These are phyloP conservation scores for Cylindroiulus punctatus DNA, from an alignment of 2,888 invertebrate genomes.

Conservation along the genomic window DNA sequence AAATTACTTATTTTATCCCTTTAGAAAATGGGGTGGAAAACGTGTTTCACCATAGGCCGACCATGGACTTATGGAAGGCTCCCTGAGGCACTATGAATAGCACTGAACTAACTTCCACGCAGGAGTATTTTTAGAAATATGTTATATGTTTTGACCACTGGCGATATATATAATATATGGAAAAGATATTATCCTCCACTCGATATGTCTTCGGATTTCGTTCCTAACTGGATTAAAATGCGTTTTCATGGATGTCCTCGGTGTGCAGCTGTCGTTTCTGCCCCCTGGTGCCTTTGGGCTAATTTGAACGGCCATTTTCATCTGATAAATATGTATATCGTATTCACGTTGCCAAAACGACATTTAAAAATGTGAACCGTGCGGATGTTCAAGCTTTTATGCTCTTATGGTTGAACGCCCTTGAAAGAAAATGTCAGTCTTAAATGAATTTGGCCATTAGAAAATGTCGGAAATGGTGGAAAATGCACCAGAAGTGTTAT, in stretches of 20 bases:
- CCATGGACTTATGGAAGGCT: background rate
- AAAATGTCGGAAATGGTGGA: conserved; percentile 29
- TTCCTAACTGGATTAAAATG: conserved; percentile 23
- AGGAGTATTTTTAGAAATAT: background rate
- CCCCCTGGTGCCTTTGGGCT: background rate
- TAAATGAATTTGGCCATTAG: conserved; percentile 16
- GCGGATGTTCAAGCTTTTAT: background rate
- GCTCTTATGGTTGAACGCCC: conserved; percentile 6
- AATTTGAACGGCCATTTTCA: background rate
- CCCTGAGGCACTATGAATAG: background rate
- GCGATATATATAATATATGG: conserved; percentile 24
- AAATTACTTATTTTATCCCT: background rate
- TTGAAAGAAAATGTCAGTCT: conserved; percentile 30
- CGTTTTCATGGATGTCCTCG: conserved; percentile 19
- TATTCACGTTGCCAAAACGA: background rate
- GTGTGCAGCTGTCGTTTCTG: background rate
- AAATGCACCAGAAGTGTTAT: background rate
- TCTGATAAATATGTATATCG: conserved; percentile 12
- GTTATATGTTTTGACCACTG: conserved; percentile 17
- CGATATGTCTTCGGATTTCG: background rate
- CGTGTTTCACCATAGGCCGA: background rate
- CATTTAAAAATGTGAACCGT: background rate
- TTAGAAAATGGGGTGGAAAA: background rate
- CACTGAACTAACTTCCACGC: background rate
- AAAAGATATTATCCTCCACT: background rate